A percentile compares a stretch with the other conserved stretches of the same genome.
Evolutionary conservation across 1,140 invertebrate species (phyloP).

Genomic region (Gryllus bimaculatus): DNA sequence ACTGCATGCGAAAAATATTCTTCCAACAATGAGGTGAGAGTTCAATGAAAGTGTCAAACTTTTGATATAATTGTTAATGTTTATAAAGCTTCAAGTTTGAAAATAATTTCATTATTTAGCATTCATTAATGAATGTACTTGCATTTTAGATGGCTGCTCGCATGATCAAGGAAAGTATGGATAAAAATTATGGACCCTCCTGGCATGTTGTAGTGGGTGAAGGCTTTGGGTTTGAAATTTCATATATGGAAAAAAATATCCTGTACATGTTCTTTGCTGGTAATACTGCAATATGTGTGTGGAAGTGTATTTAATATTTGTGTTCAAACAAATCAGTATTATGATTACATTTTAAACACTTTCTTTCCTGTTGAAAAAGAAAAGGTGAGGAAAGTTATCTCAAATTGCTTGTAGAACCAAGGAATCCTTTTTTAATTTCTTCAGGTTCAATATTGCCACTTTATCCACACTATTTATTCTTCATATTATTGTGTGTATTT

Average conservation of each 20-base stretch:
- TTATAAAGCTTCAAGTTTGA: too few relatives aligned
- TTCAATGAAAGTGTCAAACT: not conserved
- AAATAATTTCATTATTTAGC: too few relatives aligned
- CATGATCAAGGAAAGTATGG: slow-evolving; percentile 87
- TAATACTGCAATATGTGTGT: slow-evolving; percentile 78
- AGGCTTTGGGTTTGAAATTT: slow-evolving; percentile 86
- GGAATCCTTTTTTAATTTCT: too few relatives aligned
- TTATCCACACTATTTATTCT: too few relatives aligned
- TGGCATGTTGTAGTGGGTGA: slow-evolving; percentile 92
- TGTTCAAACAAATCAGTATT: too few relatives aligned
- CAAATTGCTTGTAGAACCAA: too few relatives aligned
- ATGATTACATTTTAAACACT: too few relatives aligned
- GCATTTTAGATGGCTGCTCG: slow-evolving; percentile 58
- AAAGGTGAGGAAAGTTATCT: too few relatives aligned
- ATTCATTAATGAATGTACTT: slow-evolving; percentile 5
- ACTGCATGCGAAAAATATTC: slow-evolving; percentile 86
- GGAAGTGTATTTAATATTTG: slow-evolving; percentile 57
- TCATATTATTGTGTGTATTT: too few relatives aligned
- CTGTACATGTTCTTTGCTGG: slow-evolving; percentile 89
- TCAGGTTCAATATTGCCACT: too few relatives aligned
- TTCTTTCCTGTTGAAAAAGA: too few relatives aligned
- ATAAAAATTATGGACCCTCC: slow-evolving; percentile 86
- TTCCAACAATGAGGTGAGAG: slow-evolving; percentile 65
- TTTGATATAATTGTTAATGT: not conserved
- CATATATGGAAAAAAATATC: slow-evolving; percentile 80